Base-by-base conservation (phyloP, 2,113 vertebrate species). In the Emydura subglobosa region DNA sequence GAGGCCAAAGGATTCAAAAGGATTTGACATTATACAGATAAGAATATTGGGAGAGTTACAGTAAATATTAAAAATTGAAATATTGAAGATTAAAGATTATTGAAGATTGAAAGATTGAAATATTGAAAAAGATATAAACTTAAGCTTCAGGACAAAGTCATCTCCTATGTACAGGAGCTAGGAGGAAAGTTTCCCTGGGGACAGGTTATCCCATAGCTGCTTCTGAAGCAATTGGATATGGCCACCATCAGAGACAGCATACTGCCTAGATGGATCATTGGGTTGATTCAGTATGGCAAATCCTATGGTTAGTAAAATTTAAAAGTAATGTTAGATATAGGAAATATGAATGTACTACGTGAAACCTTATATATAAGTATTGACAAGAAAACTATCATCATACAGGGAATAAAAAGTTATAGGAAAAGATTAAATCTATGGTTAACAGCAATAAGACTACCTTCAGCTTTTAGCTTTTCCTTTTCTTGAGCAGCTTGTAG, bases 391-490 rank as follows among this genome's bases (percentile, higher is more conserved):
- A 80, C 1, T 0, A 1, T 3, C 47, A 61, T 61, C 2, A 29
- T 61, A 59, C 11, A 29, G 57, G 57, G 57, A 61, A 27, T 34
- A 68, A 50, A 49, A 19, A n/a, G 42, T 51, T 10, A 6, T 4
- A 1, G 17, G 6, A 86, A 42, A 39, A 24, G 21, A 76, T 25
- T 34, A 7, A 88, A 47, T 81, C 24, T 47, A 39, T 72, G 47
- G 11, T 10, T 24, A 44, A 78, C 31, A 87, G 44, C 49, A 65
- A 59, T 11, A 9, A 6, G 83, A 22, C 87, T 98, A 99, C 99
- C 99, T 98, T 99, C 99, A 97, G 98, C 98, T 94, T 99, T 99
- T 97, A 99, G 98, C 53, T 99, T 99, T 97, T 99, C 99, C 96
- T 98, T 99, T 96, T 99, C 98, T 97, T 98, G 98, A 97, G 98